phyloP scores from a whole-genome alignment of 2,888 invertebrate genomes.

The Andrena haemorrhoa region DNA sequence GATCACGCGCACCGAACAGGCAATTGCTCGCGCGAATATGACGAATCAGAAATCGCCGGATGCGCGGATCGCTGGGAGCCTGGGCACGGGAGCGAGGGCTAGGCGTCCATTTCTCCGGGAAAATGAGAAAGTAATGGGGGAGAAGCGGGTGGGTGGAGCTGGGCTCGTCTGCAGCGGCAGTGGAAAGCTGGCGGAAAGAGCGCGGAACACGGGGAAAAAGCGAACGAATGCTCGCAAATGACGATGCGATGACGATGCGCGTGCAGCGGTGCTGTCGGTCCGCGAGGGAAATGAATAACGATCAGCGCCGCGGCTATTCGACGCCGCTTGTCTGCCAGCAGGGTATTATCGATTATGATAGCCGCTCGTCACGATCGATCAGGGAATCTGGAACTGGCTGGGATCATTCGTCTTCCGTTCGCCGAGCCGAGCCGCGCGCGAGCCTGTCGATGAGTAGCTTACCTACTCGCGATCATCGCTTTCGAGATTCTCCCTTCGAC shows the following conservation, averaged over 20 bases:
- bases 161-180: constrained; percentile 20
- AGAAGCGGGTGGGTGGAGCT: constrained; percentile 65
- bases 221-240: constrained; percentile 77
- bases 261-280: constrained; percentile 71
- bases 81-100: constrained; percentile 35
- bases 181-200: constrained; percentile 32
- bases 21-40: constrained; percentile 17
- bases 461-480: not conserved
- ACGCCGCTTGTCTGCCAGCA: constrained; percentile 66
- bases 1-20: not conserved
- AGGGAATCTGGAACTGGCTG: constrained; percentile 57
- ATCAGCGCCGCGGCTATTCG: constrained; percentile 71
- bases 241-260: constrained; percentile 80
- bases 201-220: constrained; percentile 16
- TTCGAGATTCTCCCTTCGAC: not conserved
- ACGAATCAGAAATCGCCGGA: constrained; percentile 47
- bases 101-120: constrained; percentile 67
- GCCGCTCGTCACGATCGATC: constrained; percentile 77
- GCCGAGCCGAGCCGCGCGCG: not conserved
- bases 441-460: constrained; percentile 32
- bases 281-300: constrained; percentile 77
- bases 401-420: constrained; percentile 52
- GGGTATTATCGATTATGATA: constrained; percentile 78
- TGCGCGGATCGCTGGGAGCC: constrained; percentile 28
- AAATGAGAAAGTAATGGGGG: constrained; percentile 72